Conservation (phyloP, 2,113 vertebrate species). For the Chrysochloris asiatica region DNA sequence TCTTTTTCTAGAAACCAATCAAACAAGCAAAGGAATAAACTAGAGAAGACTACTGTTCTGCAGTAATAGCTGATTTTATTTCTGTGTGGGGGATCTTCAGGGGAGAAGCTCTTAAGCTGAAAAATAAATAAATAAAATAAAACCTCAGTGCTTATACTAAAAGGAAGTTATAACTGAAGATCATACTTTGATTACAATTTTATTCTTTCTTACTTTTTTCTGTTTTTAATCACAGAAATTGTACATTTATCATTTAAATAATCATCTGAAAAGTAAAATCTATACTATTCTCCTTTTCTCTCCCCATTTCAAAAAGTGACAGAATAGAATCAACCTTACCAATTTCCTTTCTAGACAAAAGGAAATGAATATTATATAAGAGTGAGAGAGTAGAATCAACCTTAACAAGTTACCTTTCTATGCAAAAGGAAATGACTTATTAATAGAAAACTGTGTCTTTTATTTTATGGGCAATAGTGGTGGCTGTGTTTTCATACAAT, state of each 20-base stretch:
- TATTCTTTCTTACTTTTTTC: neutral
- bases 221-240: neutral
- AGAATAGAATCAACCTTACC: neutral
- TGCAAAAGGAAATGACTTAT: neutral
- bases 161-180: constrained; percentile 10
- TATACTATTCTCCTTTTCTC: constrained; percentile 39
- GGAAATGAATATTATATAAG: neutral
- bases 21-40: neutral
- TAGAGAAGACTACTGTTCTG: neutral
- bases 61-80: neutral
- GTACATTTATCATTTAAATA: constrained; percentile 2
- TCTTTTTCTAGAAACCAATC: constrained; percentile 25
- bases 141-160: neutral
- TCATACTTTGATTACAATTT: neutral
- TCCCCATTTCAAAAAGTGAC: constrained; percentile 29
- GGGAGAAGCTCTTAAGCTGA: neutral
- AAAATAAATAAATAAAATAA: neutral
- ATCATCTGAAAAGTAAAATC: constrained; percentile 23
- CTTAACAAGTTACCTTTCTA: neutral
- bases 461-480: neutral
- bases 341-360: neutral
- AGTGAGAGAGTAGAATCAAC: neutral
- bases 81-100: neutral
- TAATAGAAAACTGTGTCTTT: neutral
- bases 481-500: neutral